These are phyloP conservation scores for Danaus chrysippus DNA, from an alignment of 2,888 invertebrate species.

Conservation along the genomic window DNA sequence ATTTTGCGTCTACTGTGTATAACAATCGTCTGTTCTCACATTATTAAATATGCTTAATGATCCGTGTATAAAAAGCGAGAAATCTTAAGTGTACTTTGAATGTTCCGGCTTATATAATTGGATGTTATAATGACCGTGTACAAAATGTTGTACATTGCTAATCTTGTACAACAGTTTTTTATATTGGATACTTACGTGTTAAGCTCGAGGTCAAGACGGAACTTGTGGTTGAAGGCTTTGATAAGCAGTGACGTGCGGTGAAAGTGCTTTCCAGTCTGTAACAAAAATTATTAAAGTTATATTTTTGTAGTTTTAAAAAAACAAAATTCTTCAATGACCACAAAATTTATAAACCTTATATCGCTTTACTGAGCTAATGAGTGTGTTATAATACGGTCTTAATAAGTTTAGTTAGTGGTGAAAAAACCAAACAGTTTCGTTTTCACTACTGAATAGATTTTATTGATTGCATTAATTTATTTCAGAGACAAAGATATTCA, in stretches of 20 bases:
- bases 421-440: no score
- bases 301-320: not conserved
- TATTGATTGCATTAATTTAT: no score
- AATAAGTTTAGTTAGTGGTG: no score
- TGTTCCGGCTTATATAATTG: no score
- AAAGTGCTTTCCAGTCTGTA: constrained; percentile 95
- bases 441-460: no score
- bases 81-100: no score
- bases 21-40: not conserved
- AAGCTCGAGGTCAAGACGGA: constrained; percentile 96
- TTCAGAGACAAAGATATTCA: no score
- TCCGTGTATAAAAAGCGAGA: not conserved
- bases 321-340: not conserved
- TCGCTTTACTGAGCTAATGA: no score
- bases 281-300: constrained; percentile 55
- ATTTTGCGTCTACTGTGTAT: constrained; percentile 4
- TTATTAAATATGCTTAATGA: not conserved
- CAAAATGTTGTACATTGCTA: not conserved
- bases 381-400: no score
- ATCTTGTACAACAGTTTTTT: not conserved
- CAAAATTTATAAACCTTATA: no score
- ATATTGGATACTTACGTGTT: constrained; percentile 91
- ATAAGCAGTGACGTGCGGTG: constrained; percentile 96
- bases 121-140: not conserved
- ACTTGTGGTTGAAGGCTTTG: constrained; percentile 98